phyloP scores from a whole-genome alignment of 1,140 invertebrate genomes.

The Aphaenogaster floridana region DNA sequence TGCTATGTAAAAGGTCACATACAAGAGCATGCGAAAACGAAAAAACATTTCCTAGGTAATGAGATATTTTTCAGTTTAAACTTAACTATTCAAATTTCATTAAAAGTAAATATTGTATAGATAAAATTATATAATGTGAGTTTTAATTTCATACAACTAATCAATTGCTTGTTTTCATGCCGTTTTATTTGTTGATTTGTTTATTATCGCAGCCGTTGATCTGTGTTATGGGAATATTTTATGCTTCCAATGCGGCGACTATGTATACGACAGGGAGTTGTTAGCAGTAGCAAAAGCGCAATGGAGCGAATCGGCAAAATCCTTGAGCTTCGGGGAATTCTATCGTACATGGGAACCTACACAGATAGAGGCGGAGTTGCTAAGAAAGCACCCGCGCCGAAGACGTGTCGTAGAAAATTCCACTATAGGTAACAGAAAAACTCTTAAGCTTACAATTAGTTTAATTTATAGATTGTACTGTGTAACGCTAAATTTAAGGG shows the following conservation, averaged over 20 bases:
- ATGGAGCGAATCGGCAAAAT: conserved; percentile 88
- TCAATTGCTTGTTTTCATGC: background rate
- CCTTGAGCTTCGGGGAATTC: conserved; percentile 90
- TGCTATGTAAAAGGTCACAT: conserved; percentile 94
- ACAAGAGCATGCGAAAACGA: conserved; percentile 93
- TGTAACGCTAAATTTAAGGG: background rate
- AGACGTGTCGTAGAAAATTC: conserved; percentile 93
- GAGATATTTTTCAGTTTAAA: background rate
- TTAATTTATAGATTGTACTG: background rate
- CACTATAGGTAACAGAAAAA: conserved; percentile 89
- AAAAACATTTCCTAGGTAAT: conserved; percentile 93
- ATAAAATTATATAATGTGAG: conserved; percentile 9
- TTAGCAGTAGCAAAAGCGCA: conserved; percentile 89
- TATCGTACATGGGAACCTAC: conserved; percentile 94
- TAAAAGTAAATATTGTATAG: conserved; percentile 16
- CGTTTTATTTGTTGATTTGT: conserved; percentile 40
- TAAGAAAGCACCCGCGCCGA: conserved; percentile 92
- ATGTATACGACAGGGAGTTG: conserved; percentile 94
- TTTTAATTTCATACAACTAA: background rate
- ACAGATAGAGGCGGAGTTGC: conserved; percentile 90
- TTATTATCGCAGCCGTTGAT: conserved; percentile 90
- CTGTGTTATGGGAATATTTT: conserved; percentile 96
- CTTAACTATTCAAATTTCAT: background rate
- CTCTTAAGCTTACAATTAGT: background rate
- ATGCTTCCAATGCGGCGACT: conserved; percentile 96